These are phyloP conservation scores for Micronisus gabar DNA, from an alignment of 2,113 vertebrate genomes.

Conservation along the genomic window DNA sequence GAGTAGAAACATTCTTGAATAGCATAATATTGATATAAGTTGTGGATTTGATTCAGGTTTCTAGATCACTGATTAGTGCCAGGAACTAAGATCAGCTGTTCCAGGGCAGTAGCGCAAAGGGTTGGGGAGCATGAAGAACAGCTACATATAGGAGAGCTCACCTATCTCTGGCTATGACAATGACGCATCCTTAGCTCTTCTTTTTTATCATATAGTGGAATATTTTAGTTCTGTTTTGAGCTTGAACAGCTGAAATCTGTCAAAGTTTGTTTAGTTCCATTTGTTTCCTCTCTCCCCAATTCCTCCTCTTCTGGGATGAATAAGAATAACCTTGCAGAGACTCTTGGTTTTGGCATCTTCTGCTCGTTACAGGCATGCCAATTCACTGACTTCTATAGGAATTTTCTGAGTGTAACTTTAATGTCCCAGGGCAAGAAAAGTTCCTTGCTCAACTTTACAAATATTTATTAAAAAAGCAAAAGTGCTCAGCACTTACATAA, in stretches of 20 bases:
- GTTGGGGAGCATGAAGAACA: not conserved
- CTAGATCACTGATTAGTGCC: not conserved
- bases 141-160: not conserved
- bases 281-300: not conserved
- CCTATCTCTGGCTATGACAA: fast-evolving
- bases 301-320: not conserved
- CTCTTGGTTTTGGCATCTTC: not conserved
- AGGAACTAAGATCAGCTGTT: not conserved
- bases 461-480: not conserved
- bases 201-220: not conserved
- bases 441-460: not conserved
- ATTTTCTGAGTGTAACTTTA: not conserved
- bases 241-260: not conserved
- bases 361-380: fast-evolving
- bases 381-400: not conserved
- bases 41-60: not conserved
- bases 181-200: not conserved
- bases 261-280: not conserved
- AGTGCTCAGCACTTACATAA: not conserved
- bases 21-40: not conserved
- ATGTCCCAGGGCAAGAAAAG: not conserved
- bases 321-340: not conserved
- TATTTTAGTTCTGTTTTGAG: not conserved
- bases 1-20: not conserved
- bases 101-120: not conserved